Evolutionary conservation across 2,113 vertebrate genomes (phyloP), one percentile per base, ranked within the genome.

Genomic region (Vombatus ursinus): DNA sequence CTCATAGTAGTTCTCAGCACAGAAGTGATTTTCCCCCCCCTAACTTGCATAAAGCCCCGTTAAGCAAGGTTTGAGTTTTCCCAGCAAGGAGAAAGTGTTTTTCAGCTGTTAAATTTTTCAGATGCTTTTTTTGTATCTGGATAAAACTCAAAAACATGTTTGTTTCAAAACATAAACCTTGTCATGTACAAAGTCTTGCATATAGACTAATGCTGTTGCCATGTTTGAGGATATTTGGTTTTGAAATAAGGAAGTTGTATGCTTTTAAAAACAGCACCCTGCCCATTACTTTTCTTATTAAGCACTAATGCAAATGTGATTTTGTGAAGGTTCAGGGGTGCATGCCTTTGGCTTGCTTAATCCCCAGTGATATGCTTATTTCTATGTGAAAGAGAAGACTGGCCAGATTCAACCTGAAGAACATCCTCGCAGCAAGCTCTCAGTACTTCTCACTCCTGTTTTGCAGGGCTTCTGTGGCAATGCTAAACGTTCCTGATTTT

Each of bases 21-120:
- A 98, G 97, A 98, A 98, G 97, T 98, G 97, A 97, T 96, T 98
- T 98, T 98, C 92, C 94, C 97, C 97, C 96, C 94, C 96, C 92
- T 10, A 96, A 97, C 96, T 98, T 97, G 96, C 95, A 97, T 94
- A 98, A 97, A 98, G 84, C 97, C 91, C 96, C 94, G 96, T 98
- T 98, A 96, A 98, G 97, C 98, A 98, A 98, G 97, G 98, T 98
- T 98, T 98, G 98, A 98, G 98, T 98, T 98, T 98, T 98, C 98
- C 98, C 98, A 98, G 97, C 98, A 98, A 98, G 98, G 92, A 98
- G 98, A 98, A 99, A 98, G 98, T 97, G 98, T 98, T 98, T 98
- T 98, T 98, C 98, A 98, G 98, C 98, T 99, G 98, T 98, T 99
- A 98, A 98, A 98, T 98, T 98, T 99, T 98, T 98, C 98, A 98